Percentiles rank a stretch among this genome's conserved stretches.
Evolutionary conservation across 2,888 invertebrate genomes (phyloP).

Genomic region (Rhagophthalmus giganteus): DNA sequence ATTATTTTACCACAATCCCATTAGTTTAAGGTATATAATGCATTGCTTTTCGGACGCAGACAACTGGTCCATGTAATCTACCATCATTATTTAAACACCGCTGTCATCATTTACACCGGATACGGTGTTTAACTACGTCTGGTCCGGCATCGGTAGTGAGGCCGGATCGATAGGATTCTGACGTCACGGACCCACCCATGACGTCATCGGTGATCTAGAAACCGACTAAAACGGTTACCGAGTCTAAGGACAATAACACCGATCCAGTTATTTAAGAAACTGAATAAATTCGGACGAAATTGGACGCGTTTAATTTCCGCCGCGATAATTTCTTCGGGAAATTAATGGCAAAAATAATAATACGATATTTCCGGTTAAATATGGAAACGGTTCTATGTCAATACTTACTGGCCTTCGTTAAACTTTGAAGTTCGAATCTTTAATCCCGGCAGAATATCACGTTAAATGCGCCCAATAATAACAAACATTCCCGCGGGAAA

Average conservation of each 20-base stretch:
- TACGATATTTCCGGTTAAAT: too few species aligned
- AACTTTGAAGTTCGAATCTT: constrained; percentile 32
- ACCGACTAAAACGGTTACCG: too few species aligned
- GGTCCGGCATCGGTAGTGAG: constrained; percentile 35
- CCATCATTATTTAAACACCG: constrained; percentile 28
- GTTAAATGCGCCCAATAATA: constrained; percentile 42
- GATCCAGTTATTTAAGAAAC: too few species aligned
- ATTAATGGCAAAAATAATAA: neutral
- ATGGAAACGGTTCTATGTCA: constrained; percentile 5
- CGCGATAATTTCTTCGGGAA: neutral
- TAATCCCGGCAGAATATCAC: constrained; percentile 37
- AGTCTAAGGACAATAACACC: too few species aligned
- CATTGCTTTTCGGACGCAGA: constrained; percentile 9
- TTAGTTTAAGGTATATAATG: too few species aligned
- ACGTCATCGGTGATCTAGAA: constrained; percentile 38
- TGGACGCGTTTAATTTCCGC: too few species aligned
- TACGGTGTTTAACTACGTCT: constrained; percentile 31
- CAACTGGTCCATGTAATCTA: constrained; percentile 24
- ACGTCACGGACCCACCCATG: constrained; percentile 42
- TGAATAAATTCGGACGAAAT: too few species aligned
- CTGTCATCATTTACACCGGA: constrained; percentile 30
- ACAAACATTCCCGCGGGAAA: constrained; percentile 45
- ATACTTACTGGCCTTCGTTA: constrained; percentile 18
- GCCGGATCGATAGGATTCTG: constrained; percentile 36
- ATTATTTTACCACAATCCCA: too few species aligned